Conservation (phyloP, 2,113 vertebrate species). For the Semnornis frantzii region DNA sequence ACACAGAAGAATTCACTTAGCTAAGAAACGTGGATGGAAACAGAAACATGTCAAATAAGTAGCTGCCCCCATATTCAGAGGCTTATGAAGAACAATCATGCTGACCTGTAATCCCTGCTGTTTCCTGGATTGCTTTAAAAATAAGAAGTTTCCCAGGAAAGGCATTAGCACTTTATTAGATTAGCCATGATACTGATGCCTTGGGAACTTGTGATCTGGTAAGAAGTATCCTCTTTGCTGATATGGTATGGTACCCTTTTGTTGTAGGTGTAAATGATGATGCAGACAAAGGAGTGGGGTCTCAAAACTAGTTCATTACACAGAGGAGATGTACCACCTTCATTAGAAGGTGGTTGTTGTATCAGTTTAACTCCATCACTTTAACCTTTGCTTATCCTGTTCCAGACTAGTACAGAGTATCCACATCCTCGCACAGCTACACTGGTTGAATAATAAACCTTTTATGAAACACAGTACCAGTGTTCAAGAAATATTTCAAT, state of each 20-base stretch:
- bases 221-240: neutral
- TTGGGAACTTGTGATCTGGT: conserved; percentile 4
- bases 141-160: conserved; percentile 4
- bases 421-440: neutral
- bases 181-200: neutral
- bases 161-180: neutral
- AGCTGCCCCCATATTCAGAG: neutral
- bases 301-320: neutral
- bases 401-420: neutral
- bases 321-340: neutral
- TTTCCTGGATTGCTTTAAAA: conserved; percentile 5
- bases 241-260: neutral
- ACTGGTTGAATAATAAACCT: neutral
- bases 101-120: neutral
- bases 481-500: neutral
- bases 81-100: neutral
- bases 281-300: neutral
- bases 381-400: neutral
- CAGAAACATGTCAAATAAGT: neutral
- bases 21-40: neutral
- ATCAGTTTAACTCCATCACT: neutral
- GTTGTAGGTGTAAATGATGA: neutral
- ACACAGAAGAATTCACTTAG: neutral
- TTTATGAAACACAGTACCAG: no score
- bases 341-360: neutral